Conservation (phyloP, 1,140 invertebrate genomes). For the Holcopasites calliopsidis region DNA sequence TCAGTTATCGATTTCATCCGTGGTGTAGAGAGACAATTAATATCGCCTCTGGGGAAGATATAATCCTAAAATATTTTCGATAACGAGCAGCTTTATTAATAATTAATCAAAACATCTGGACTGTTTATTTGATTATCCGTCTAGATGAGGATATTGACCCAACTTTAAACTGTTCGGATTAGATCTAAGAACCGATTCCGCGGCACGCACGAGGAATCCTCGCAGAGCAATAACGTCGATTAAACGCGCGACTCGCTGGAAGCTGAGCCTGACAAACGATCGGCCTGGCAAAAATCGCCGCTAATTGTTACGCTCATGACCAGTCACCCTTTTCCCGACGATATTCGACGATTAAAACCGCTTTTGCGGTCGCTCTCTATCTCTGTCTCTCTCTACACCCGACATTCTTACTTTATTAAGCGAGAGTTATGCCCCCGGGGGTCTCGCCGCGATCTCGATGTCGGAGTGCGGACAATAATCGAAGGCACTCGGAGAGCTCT, state of each 20-base stretch:
- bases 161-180: slow-evolving; percentile 65
- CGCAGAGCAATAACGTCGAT: not conserved
- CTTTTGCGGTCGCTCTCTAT: slow-evolving; percentile 18
- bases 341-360: slow-evolving; percentile 39
- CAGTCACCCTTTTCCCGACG: not conserved
- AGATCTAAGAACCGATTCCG: slow-evolving; percentile 17
- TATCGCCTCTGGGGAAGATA: too few relatives aligned
- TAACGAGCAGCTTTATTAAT: too few relatives aligned
- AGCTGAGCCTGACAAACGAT: slow-evolving; percentile 47
- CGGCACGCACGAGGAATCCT: slow-evolving; percentile 4
- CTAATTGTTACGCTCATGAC: slow-evolving; percentile 38
- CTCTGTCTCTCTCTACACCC: too few relatives aligned
- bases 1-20: too few relatives aligned
- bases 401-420: slow-evolving; percentile 51
- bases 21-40: too few relatives aligned
- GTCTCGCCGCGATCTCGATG: not conserved
- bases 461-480: not conserved
- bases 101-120: too few relatives aligned
- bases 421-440: slow-evolving; percentile 21
- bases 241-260: slow-evolving; percentile 28
- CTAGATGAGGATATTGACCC: too few relatives aligned
- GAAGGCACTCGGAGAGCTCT: not conserved
- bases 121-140: too few relatives aligned
- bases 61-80: too few relatives aligned
- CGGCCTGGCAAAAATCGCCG: slow-evolving; percentile 49